These are phyloP conservation scores for Sciurus vulgaris DNA, from an alignment of 2,797 vertebrate species.

Conservation along the genomic window DNA sequence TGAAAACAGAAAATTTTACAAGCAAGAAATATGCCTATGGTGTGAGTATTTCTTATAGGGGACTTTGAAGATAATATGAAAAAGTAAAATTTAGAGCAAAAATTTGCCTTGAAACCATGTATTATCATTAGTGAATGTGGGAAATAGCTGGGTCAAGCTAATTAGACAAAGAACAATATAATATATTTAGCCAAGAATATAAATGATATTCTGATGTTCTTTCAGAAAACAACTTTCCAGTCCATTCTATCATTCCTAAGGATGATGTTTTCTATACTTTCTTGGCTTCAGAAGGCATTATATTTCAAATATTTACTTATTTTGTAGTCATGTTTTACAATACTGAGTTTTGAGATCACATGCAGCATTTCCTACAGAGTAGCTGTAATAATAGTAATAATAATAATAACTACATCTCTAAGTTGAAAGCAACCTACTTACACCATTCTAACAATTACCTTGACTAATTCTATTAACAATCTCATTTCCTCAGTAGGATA, in stretches of 20 bases:
- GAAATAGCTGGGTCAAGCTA: too few relatives aligned
- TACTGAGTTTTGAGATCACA: background rate
- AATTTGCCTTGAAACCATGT: too few relatives aligned
- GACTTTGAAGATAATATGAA: background rate
- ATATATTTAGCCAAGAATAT: too few relatives aligned
- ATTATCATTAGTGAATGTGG: too few relatives aligned
- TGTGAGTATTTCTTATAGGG: background rate
- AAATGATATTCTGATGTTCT: too few relatives aligned
- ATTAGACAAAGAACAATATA: too few relatives aligned
- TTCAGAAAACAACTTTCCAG: too few relatives aligned
- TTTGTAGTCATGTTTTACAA: background rate
- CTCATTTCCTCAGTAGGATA: background rate
- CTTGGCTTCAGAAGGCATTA: background rate
- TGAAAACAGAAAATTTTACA: background rate
- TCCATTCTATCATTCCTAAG: background rate
- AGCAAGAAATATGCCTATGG: background rate
- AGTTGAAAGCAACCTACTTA: background rate
- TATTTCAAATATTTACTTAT: too few relatives aligned
- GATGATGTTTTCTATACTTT: background rate
- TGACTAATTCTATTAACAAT: background rate
- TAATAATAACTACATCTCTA: background rate
- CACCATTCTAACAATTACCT: background rate
- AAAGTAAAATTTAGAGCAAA: background rate
- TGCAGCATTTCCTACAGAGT: background rate
- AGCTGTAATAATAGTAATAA: background rate